Base-by-base conservation (phyloP, 2,113 vertebrate species). In the Phyllostomus discolor region DNA sequence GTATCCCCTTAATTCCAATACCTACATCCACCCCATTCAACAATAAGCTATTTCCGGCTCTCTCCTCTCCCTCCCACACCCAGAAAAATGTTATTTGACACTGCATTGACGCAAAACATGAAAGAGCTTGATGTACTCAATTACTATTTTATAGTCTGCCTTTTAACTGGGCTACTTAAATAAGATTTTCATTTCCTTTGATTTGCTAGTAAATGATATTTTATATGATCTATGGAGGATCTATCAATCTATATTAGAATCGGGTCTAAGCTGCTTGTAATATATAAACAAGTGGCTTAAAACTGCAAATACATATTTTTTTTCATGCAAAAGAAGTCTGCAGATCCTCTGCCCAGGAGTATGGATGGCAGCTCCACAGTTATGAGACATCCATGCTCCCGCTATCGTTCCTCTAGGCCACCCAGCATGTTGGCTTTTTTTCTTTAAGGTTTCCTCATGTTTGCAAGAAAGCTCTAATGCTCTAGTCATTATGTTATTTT, bases 121-220 rank as follows among this genome's bases (percentile, higher is more conserved):
- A 70, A 82, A 89, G 86, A 11, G 38, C 72, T 38, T 31, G 12
- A 57, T 69, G 38, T 57, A 41, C 48, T 93, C 67, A 94, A 50
- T 89, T 85, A 78, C 57, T 15, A 66, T 93, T 91, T 95, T 97
- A 35, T 41, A 81, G 59, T 52, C 79, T 91, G 64, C 78, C 43
- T 38, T 91, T 95, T 93, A 81, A 46, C n/a, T 91, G 46, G 38
- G 54, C 10, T 76, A 14, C 38, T 91, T 94, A 67, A 38, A 64
- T 76, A 70, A 59, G 17, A 12, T 66, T 88, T 95, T 93, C 41
- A 89, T 90, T 94, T 70, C 48, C 52, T 93, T 87, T 83, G 64
- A 66, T 93, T 88, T 84, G 20, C 38, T 85, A 84, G 15, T 93
- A 95, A 62, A 79, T 31, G 59, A 67, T 62, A 93, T 91, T 81